These are phyloP conservation scores for Bombus sibiricus DNA, from an alignment of 1,140 invertebrate genomes.

Conservation along the genomic window DNA sequence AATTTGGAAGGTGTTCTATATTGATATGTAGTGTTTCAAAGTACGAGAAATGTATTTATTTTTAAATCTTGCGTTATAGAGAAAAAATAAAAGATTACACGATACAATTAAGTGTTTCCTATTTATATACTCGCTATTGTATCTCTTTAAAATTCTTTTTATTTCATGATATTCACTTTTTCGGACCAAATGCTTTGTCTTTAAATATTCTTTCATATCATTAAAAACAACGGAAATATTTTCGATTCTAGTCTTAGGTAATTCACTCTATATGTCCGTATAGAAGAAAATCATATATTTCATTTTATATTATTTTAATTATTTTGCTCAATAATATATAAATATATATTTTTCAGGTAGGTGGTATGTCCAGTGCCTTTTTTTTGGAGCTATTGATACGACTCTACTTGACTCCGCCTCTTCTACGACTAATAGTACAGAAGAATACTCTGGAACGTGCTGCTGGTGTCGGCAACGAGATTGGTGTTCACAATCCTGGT, in stretches of 20 bases:
- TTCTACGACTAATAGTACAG: constrained; percentile 86
- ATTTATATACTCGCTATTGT: neutral
- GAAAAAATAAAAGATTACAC: neutral
- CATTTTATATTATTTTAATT: constrained; percentile 3
- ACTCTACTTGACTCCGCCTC: constrained; percentile 86
- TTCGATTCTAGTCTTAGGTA: too few species aligned
- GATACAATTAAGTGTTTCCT: neutral
- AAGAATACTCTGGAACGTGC: constrained; percentile 88
- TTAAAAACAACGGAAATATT: too few species aligned
- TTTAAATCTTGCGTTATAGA: too few species aligned
- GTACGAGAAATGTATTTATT: too few species aligned
- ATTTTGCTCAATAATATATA: neutral
- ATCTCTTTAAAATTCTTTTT: too few species aligned
- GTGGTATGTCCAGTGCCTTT: constrained; percentile 86
- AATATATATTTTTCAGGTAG: constrained; percentile 80
- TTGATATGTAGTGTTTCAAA: neutral
- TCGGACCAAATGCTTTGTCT: too few species aligned
- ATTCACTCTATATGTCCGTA: too few species aligned
- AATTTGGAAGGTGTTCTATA: too few species aligned
- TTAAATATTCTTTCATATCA: too few species aligned
- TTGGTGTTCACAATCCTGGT: constrained; percentile 87
- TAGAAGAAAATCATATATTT: constrained; percentile 1
- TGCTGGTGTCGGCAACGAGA: constrained; percentile 88
- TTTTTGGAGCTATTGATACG: constrained; percentile 87
- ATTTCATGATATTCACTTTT: too few species aligned